Base-by-base conservation (phyloP, 2,113 vertebrate genomes). In the Paradoxurus hermaphroditus region DNA sequence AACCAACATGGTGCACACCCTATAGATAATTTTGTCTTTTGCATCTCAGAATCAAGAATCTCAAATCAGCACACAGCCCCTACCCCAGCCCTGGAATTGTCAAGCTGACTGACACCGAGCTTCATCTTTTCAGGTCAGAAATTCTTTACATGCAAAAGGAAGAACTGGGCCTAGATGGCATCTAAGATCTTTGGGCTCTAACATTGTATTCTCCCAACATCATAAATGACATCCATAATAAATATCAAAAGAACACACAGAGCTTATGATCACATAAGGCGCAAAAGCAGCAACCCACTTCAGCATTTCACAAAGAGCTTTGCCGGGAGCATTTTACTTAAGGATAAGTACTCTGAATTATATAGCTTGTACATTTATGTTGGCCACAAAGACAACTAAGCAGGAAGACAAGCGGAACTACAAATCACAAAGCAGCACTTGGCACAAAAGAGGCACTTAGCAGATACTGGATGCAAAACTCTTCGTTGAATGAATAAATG, bases 361-460 rank as follows among this genome's bases (percentile, higher is more conserved):
- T 79, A 70, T 11, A 39, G 62, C 39, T 63, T 27, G 13, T 41
- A 78, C 27, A 7, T 49, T 75, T 82, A 51, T 39, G 29, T 4
- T 31, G 62, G 53, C 23, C 63, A 56, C 34, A 27, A 62, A 86
- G 70, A 86, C 53, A 77, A 67, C 3, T 7, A 65, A 84, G 70
- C 94, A 78, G 62, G 63, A 86, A 51, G 31, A 65, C 23, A 11
- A 72, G 56, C 79, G 39, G 49, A 97, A 77, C 41, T 4, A 59
- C 81, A 90, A 18, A 79, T 53, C 86, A 96, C 72, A 96, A 41
- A 93, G 75, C 73, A 93, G 86, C 3, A 0, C 62, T 86, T 84
- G 65, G 86, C 95, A 98, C 95, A 81, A 53, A 75, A 73, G 53
- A 79, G 70, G 63, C 62, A 75, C 31, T 39, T 63, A 56, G 27